These are phyloP conservation scores for Tanypteryx hageni DNA, from an alignment of 2,888 invertebrate genomes.

Conservation along the genomic window DNA sequence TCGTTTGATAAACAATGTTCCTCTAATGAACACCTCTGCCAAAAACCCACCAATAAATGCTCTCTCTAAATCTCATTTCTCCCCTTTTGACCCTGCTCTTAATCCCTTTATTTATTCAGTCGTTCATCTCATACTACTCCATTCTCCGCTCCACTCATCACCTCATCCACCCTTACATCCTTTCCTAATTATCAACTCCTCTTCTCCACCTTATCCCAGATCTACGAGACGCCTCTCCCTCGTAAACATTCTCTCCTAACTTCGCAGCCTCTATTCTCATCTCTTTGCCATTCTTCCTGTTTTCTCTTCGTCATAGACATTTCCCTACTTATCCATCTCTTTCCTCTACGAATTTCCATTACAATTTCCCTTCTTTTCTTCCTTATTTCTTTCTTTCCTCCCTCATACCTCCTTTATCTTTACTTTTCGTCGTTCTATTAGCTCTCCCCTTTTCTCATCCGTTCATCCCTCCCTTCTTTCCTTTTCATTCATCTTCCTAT, in stretches of 20 bases:
- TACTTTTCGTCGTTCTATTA: not conserved
- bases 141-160: not conserved
- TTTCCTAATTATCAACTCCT: conserved; percentile 6
- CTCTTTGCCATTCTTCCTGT: no score
- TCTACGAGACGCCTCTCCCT: not conserved
- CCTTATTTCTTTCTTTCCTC: not conserved
- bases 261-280: no score
- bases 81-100: not conserved
- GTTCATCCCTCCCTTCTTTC: not conserved
- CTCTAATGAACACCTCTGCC: not conserved
- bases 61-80: not conserved
- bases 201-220: not conserved
- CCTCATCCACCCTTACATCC: not conserved
- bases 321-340: no score
- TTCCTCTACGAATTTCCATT: no score
- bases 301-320: no score
- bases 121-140: not conserved
- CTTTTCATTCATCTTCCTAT: not conserved
- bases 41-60: not conserved
- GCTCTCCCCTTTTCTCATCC: not conserved
- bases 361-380: no score
- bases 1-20: not conserved
- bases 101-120: conserved; percentile 5
- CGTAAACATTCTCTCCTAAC: no score
- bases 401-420: not conserved